Percentiles rank a stretch among this genome's conserved stretches.
These are phyloP conservation scores for Hippocampus barbouri DNA, from an alignment of 2,113 vertebrate species.

Conservation along the genomic window DNA sequence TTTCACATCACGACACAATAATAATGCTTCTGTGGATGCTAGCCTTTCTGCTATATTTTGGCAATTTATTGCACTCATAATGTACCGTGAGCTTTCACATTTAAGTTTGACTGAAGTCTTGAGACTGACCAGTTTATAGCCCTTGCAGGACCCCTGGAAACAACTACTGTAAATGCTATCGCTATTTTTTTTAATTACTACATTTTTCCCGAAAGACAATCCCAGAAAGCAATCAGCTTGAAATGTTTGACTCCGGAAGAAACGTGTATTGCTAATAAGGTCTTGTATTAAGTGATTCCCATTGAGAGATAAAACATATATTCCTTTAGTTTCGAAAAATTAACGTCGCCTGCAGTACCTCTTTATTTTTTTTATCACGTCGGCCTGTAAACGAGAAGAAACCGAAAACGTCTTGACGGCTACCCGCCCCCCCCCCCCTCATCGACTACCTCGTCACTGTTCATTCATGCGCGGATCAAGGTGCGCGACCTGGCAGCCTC, in stretches of 20 bases:
- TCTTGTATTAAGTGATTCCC: not conserved
- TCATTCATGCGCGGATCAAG: not conserved
- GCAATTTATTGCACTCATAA: not conserved
- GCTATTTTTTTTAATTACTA: too few species aligned
- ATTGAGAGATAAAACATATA: not conserved
- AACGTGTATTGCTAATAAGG: not conserved
- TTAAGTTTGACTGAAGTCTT: not conserved
- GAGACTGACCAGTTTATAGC: not conserved
- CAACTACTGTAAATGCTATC: not conserved
- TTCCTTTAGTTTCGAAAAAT: not conserved
- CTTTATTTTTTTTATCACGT: not conserved
- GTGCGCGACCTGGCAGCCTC: not conserved
- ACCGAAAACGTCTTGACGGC: not conserved
- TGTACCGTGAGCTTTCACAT: not conserved
- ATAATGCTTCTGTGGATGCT: not conserved
- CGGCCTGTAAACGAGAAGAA: not conserved
- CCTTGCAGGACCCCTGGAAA: not conserved
- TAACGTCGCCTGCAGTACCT: not conserved
- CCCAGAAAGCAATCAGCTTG: not conserved
- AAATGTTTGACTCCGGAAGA: not conserved
- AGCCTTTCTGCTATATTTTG: not conserved
- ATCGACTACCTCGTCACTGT: not conserved
- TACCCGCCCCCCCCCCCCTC: too few species aligned
- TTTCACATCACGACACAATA: constrained; percentile 36
- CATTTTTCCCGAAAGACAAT: not conserved